Conservation (phyloP, 2,113 vertebrate genomes). For the Oxyura jamaicensis region DNA sequence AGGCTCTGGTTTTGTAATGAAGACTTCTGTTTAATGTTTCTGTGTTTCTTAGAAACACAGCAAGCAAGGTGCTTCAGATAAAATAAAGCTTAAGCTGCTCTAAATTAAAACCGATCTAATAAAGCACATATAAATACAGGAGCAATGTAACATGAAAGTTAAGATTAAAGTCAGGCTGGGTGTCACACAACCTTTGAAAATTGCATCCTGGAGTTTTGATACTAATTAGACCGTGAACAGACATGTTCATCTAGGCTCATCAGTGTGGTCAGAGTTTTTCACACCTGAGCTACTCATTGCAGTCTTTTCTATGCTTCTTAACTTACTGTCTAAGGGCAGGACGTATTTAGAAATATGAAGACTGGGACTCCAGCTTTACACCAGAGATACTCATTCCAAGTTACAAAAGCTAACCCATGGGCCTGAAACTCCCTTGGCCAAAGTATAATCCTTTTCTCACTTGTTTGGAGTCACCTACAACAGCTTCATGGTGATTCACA, state of each 20-base stretch:
- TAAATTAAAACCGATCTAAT: not conserved
- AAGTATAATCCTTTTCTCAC: not conserved
- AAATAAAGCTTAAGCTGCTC: not conserved
- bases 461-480: accelerated
- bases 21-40: not conserved
- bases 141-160: not conserved
- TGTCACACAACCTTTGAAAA: not conserved
- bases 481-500: not conserved
- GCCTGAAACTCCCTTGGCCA: not conserved
- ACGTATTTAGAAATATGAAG: not conserved
- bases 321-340: not conserved
- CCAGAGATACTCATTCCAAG: not conserved
- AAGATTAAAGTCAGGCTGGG: not conserved
- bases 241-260: not conserved
- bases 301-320: not conserved
- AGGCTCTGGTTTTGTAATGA: not conserved
- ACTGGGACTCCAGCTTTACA: not conserved
- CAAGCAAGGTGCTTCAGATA: not conserved
- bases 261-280: not conserved
- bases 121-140: not conserved
- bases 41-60: not conserved
- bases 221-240: not conserved
- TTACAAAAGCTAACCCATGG: not conserved
- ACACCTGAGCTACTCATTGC: not conserved
- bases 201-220: not conserved